Evolutionary conservation across 2,113 vertebrate species (phyloP).

Genomic region (Sapayoa aenigma): DNA sequence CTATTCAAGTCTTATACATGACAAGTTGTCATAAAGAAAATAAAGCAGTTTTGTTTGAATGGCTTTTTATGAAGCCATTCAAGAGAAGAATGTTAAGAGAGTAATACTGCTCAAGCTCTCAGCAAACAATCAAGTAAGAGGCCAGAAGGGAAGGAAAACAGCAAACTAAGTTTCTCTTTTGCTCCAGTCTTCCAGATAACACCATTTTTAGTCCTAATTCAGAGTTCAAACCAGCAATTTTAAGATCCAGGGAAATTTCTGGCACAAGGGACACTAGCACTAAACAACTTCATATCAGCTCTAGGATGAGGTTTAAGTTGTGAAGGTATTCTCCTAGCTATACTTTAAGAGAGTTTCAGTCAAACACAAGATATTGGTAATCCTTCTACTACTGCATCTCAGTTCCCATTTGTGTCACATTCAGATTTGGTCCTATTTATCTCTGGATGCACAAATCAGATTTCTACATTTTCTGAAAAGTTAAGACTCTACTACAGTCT

Average conservation of each 20-base stretch:
- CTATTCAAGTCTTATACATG: neutral
- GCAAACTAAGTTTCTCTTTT: neutral
- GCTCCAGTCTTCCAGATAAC: neutral
- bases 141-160: neutral
- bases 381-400: neutral
- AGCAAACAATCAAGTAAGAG: neutral
- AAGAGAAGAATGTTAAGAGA: neutral
- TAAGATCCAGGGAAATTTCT: neutral
- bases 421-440: neutral
- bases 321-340: neutral
- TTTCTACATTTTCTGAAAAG: neutral
- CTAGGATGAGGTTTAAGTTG: neutral
- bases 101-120: neutral
- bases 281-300: neutral
- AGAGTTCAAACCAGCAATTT: neutral
- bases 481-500: neutral
- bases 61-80: neutral
- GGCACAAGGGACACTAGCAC: neutral
- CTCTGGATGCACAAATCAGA: neutral
- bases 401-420: neutral
- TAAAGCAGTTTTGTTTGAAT: neutral
- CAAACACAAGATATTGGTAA: neutral
- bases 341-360: neutral
- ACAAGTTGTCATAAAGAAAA: neutral
- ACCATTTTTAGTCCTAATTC: fast-evolving